Conservation (phyloP, 2,113 vertebrate species). For the Carettochelys insculpta region DNA sequence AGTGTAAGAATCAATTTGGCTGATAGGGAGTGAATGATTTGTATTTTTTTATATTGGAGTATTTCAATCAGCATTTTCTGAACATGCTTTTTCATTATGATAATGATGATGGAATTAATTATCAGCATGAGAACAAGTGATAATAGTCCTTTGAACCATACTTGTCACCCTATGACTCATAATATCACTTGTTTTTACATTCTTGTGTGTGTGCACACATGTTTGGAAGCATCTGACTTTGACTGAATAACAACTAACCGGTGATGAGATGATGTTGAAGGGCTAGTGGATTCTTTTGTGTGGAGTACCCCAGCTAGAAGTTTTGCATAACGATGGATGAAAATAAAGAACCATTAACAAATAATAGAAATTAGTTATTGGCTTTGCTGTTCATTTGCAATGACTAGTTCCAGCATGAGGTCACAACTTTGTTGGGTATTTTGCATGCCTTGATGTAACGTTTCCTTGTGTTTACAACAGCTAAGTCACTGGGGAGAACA, state of each 20-base stretch:
- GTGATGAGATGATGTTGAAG: constrained; percentile 19
- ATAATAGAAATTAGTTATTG: constrained; percentile 4
- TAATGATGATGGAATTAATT: constrained; percentile 79
- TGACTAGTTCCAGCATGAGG: background rate
- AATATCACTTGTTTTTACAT: constrained; percentile 50
- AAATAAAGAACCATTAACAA: constrained; percentile 39
- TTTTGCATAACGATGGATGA: constrained; percentile 21
- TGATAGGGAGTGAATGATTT: constrained; percentile 62
- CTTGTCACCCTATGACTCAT: constrained; percentile 58
- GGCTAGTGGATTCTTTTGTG: background rate
- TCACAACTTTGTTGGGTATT: background rate
- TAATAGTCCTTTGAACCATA: constrained; percentile 68
- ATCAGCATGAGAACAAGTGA: constrained; percentile 63
- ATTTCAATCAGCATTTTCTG: constrained; percentile 76
- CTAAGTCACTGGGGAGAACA: background rate
- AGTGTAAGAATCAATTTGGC: constrained; percentile 65
- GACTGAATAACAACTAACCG: background rate
- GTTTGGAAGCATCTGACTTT: constrained; percentile 22
- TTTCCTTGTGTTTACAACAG: background rate
- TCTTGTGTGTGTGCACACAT: background rate
- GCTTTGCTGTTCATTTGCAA: constrained; percentile 13
- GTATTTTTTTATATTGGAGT: constrained; percentile 50
- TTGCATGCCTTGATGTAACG: background rate
- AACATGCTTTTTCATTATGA: constrained; percentile 65
- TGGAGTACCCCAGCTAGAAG: constrained; percentile 30